These are phyloP conservation scores for Neolamprologus tretocephalus DNA, from an alignment of 2,113 vertebrate species.

Conservation along the genomic window DNA sequence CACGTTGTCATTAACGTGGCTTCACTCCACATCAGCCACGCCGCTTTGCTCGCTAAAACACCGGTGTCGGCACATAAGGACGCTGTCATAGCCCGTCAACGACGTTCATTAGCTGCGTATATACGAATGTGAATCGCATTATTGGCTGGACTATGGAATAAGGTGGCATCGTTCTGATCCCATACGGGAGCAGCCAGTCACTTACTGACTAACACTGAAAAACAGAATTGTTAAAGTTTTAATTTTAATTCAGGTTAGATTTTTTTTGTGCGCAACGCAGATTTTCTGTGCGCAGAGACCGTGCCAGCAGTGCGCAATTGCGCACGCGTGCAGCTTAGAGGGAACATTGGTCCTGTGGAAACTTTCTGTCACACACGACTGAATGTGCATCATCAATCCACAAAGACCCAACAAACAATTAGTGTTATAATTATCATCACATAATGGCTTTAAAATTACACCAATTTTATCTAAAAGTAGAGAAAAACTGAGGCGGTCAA, in stretches of 20 bases:
- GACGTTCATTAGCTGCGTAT: background rate
- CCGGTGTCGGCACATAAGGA: fast-evolving
- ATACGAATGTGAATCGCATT: background rate
- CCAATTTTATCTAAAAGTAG: background rate
- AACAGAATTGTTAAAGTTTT: no score
- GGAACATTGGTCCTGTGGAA: background rate
- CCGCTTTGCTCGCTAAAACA: background rate
- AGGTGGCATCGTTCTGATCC: background rate
- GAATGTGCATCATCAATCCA: background rate
- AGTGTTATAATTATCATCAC: background rate
- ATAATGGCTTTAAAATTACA: background rate
- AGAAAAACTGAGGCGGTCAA: background rate
- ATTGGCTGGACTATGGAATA: fast-evolving
- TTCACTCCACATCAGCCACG: background rate
- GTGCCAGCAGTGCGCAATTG: no score
- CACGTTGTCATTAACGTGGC: background rate
- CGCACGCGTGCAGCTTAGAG: no score
- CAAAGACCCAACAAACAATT: background rate
- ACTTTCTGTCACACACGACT: background rate
- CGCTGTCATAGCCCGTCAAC: background rate
- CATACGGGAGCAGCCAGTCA: background rate
- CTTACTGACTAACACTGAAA: background rate
- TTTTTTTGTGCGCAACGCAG: no score
- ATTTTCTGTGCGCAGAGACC: no score
- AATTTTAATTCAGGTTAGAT: no score